Evolutionary conservation across 1,140 invertebrate genomes (phyloP).

Genomic region (Nasonia longicornis): DNA sequence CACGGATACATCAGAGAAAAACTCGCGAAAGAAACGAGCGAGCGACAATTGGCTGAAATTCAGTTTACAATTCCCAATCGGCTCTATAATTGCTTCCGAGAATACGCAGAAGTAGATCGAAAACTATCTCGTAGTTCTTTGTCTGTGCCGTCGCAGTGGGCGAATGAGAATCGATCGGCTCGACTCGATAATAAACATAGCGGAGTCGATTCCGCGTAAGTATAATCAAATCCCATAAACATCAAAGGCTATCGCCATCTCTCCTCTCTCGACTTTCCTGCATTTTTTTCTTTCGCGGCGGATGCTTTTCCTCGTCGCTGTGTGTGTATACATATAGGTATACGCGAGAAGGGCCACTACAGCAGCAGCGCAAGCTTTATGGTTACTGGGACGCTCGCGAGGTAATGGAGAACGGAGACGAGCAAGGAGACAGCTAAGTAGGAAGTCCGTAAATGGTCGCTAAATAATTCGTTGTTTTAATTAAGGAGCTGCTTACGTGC

Average conservation of each 20-base stretch:
- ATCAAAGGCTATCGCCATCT: constrained; percentile 57
- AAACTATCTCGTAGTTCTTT: not conserved
- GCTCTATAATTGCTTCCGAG: constrained; percentile 24
- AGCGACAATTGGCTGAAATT: not conserved
- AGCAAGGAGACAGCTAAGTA: not conserved
- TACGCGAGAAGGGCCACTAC: not conserved
- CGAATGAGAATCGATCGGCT: not conserved
- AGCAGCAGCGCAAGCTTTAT: constrained; percentile 14
- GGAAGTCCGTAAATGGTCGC: constrained; percentile 26
- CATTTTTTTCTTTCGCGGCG: constrained; percentile 38
- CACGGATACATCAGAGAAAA: no score
- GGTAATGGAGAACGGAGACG: constrained; percentile 19
- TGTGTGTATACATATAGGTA: not conserved
- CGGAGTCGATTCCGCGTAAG: constrained; percentile 49
- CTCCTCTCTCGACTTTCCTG: constrained; percentile 48
- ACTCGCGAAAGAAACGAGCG: no score
- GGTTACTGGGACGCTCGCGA: constrained; percentile 18
- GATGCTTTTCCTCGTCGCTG: not conserved
- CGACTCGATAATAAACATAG: constrained; percentile 31
- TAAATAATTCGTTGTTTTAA: constrained; percentile 35
- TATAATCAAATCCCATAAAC: constrained; percentile 61
- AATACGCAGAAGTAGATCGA: not conserved
- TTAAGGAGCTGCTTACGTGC: constrained; percentile 9
- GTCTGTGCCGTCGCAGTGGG: not conserved
- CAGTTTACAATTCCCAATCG: not conserved